Base-by-base conservation (phyloP, 1,140 invertebrate species). In the Frieseomelitta varia region DNA sequence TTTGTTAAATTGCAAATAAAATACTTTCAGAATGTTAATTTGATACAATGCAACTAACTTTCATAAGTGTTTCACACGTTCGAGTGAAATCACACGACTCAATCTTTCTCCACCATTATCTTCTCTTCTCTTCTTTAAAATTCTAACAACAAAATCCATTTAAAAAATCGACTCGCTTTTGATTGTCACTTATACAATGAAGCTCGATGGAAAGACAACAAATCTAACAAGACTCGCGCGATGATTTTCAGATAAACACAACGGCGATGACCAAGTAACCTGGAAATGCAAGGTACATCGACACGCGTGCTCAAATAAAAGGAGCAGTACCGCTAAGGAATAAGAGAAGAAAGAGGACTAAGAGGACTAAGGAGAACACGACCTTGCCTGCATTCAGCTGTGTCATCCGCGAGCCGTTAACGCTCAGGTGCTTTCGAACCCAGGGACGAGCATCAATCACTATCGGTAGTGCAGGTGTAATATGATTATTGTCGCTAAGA, bases 351-450 rank as follows among this genome's bases (percentile, higher is more conserved):
- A 85, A 53, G 67, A 90, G 87, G 79, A 87, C 61, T 84, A 85
- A 53, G 67, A 90, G 87, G 79, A 87, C 61, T 84, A 87, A 85
- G 81, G 85, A 53, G 88, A 92, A 91, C 88, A 78, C 92, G 92
- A 92, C 93, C 92, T 94, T 93, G 92, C 90, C 90, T 90, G 53
- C 91, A 92, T 94, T 94, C 90, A 90, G 94, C 94, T 94, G 92
- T 93, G 93, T 95, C 94, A 95, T 95, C 92, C 91, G 93, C 89
- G 92, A 87, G 89, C 94, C 93, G 94, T 95, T 94, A 94, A 93
- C 91, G 90, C 91, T 90, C 88, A 91, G 90, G 90, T 91, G 90
- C 90, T 92, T 91, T 89, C 88, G 90, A 85, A 90, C 90, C 85
- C 87, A 89, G 88, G 89, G 85, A 90, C 90, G 92, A 87, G 92